Evolutionary conservation across 2,113 vertebrate species (phyloP).

Genomic region (Jacana jacana): DNA sequence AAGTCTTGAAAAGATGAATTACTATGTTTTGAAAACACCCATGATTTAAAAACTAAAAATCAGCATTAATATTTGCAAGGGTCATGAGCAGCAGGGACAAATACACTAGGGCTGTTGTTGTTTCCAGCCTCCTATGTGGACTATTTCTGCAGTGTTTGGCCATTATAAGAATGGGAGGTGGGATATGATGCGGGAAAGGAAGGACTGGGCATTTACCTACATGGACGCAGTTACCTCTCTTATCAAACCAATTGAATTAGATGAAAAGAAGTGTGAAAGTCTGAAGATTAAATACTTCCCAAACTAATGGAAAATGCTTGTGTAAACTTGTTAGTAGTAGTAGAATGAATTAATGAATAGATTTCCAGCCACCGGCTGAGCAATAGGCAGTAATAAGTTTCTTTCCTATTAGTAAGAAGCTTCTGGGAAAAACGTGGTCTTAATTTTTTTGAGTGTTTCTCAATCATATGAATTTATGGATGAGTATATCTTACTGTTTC

Average conservation of each 20-base stretch:
- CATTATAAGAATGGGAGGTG: background rate
- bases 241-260: background rate
- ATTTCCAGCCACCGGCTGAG: background rate
- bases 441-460: background rate
- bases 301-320: background rate
- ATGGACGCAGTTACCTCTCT: background rate
- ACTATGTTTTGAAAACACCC: background rate
- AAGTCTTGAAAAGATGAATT: background rate
- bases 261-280: background rate
- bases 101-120: background rate
- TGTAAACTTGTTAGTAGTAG: background rate
- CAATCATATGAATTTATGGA: background rate
- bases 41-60: background rate
- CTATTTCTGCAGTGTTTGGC: background rate
- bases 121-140: background rate
- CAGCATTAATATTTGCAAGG: background rate
- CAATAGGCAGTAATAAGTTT: background rate
- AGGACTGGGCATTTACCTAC: fast-evolving
- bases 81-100: background rate
- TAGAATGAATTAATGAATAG: background rate
- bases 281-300: background rate
- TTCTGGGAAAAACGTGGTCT: background rate
- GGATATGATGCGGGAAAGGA: background rate
- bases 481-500: background rate
- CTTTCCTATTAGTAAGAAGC: background rate